A percentile compares a stretch with the other conserved stretches of the same genome.
phyloP scores from a whole-genome alignment of 2,113 vertebrate species.

The Hydropotes inermis region DNA sequence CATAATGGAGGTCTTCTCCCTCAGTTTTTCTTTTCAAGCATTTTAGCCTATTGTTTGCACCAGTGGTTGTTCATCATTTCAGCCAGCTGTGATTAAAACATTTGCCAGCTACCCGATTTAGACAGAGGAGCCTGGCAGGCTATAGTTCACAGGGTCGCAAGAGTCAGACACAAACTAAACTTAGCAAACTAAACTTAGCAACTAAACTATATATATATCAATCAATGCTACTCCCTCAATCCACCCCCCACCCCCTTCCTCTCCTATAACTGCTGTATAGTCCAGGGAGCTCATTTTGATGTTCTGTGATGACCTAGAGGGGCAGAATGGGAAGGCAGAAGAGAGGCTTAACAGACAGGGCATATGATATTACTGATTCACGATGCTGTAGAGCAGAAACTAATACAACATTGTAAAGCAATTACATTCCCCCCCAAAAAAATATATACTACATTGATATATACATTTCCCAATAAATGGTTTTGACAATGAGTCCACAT shows the following conservation, averaged over 20 bases:
- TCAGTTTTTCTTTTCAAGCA: background rate
- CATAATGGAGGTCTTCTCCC: background rate
- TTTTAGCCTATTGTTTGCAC: background rate
- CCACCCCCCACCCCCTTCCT: background rate
- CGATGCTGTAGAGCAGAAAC: background rate
- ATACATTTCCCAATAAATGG: background rate
- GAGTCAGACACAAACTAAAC: background rate
- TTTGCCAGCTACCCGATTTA: background rate
- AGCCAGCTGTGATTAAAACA: background rate
- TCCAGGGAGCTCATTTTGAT: background rate
- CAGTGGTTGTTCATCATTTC: background rate
- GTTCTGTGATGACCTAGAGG: background rate
- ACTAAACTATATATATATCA: background rate
- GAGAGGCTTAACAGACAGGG: background rate
- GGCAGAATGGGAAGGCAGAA: background rate
- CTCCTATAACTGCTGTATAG: background rate
- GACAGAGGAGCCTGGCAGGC: background rate
- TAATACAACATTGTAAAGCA: background rate
- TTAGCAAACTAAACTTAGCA: background rate
- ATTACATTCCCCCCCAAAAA: background rate
- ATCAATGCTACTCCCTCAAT: background rate
- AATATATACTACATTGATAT: background rate
- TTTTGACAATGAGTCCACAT: background rate
- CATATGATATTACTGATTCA: background rate
- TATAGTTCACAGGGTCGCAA: background rate